A percentile compares a stretch with the other conserved stretches of the same genome.
Evolutionary conservation across 2,888 invertebrate genomes (phyloP).

Genomic region (Metallyticus violacea): DNA sequence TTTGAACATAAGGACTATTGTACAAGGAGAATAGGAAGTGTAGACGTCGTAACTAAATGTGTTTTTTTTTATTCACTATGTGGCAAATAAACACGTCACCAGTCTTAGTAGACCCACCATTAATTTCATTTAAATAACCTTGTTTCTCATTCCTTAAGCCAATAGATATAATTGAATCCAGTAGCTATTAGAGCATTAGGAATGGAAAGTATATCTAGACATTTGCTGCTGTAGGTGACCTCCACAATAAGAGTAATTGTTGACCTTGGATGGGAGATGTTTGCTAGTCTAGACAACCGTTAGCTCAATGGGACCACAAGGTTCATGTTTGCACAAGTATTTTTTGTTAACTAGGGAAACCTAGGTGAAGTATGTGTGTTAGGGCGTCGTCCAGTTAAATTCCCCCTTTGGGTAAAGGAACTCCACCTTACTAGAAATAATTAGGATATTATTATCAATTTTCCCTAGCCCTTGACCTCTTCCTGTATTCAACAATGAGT

Average conservation of each 20-base stretch:
- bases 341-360: neutral
- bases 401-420: neutral
- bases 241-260: neutral
- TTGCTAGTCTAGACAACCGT: neutral
- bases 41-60: no score
- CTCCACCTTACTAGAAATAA: neutral
- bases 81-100: no score
- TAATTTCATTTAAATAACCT: neutral
- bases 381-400: neutral
- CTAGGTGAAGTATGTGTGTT: neutral
- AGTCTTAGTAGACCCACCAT: neutral
- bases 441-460: no score
- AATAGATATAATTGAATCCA: neutral
- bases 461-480: neutral
- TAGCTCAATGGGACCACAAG: neutral
- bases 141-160: neutral
- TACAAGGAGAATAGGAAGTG: no score
- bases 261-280: neutral
- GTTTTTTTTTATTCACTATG: no score
- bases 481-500: neutral
- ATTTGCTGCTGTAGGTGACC: neutral
- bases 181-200: neutral
- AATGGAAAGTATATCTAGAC: neutral
- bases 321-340: neutral
- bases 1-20: no score